Base-by-base conservation (phyloP, 2,113 vertebrate genomes). In the Microtus pennsylvanicus region DNA sequence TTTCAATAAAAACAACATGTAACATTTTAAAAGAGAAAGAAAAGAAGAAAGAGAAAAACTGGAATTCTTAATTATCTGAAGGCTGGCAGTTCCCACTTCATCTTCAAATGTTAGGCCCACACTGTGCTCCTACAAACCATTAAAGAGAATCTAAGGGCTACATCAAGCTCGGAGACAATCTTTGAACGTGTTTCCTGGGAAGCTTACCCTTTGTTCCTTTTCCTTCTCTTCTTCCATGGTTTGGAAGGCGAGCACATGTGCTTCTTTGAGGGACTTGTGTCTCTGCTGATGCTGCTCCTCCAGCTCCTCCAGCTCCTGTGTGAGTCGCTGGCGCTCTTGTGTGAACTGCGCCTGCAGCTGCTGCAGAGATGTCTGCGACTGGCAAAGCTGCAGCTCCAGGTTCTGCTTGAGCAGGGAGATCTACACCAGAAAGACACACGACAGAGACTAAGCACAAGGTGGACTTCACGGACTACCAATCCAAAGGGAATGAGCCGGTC, bases 321-420 rank as follows among this genome's bases (percentile, higher is more conserved):
- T 99, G 96, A 99, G 99, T 93, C 99, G 99, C 93, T 99, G 99
- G 55, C 99, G 98, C 96, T 99, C 99, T 98, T 99, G 99, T 97
- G 99, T 99, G 98, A 99, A 99, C 98, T 99, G 99, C 67, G 99
- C 99, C 98, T 99, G 99, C 72, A 99, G 99, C 96, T 99, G 99
- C 97, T 99, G 99, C 98, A 99, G 98, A 90, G 99, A 99, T 63
- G 99, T 99, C 98, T 99, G 99, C 4, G 99, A 99, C 98, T 99
- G 99, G 38, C 99, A 99, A 94, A 99, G 99, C 98, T 99, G 99
- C 99, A 99, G 99, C 98, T 99, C 99, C 98, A 99, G 98, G 77
- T 99, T 99, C 98, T 99, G 99, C 98, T 99, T 99, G 98, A 99
- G 97, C 98, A 99, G 97, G 67, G 99, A 99, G 98, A 99, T 99